Percentiles rank a stretch among this genome's conserved stretches.
Conservation (phyloP, 2,113 vertebrate species). For the Rhabdornis inornatus region DNA sequence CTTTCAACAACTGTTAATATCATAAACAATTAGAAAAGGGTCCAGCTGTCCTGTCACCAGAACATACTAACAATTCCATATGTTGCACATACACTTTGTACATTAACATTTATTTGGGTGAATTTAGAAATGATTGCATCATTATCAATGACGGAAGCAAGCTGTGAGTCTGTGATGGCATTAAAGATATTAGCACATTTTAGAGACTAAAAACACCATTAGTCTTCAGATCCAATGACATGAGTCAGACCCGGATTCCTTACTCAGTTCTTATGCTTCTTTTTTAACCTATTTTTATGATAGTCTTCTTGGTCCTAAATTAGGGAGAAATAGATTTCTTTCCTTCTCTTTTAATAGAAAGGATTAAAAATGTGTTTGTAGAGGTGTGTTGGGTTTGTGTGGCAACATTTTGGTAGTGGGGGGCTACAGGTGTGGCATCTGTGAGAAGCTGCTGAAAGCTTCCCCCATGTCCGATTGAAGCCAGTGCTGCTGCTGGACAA, state of each 20-base stretch:
- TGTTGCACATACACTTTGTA: background rate
- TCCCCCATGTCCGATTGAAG: rapidly evolving
- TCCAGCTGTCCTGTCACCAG: background rate
- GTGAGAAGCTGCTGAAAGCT: background rate
- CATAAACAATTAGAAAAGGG: background rate
- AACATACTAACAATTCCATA: background rate
- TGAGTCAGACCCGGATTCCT: background rate
- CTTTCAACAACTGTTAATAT: background rate
- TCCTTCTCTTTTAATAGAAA: background rate
- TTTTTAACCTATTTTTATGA: background rate
- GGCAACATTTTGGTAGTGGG: background rate
- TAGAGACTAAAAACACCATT: background rate
- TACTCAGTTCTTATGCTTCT: background rate
- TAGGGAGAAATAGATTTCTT: background rate
- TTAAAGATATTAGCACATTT: background rate
- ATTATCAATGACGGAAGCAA: background rate
- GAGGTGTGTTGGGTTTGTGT: background rate
- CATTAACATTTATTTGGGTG: background rate
- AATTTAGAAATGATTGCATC: background rate
- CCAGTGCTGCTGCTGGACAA: background rate
- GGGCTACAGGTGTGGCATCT: background rate
- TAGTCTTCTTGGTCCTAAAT: background rate
- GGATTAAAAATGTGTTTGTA: background rate
- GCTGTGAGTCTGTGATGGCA: background rate
- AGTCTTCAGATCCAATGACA: background rate